Evolutionary conservation across 2,113 vertebrate genomes (phyloP), one percentile per base, ranked within the genome.

Genomic region (Panurus biarmicus): DNA sequence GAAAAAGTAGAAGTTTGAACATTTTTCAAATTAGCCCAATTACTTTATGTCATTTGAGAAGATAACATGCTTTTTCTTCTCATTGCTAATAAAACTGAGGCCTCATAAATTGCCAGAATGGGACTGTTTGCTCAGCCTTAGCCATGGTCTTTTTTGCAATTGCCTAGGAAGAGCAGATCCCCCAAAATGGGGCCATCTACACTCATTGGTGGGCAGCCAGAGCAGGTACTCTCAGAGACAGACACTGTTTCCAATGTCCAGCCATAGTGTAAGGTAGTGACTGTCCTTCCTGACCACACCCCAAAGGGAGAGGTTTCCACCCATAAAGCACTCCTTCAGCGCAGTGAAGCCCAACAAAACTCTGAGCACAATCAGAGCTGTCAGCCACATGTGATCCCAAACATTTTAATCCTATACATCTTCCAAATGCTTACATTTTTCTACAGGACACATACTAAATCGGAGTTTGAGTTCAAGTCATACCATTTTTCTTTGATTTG

Each of bases 211-310:
- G 28, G 23, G 20, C 11, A 80, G 24, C 4, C 28, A 36, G 24
- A 26, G 25, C n/a, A 74, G n/a, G 44, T 15, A 25, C 40, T 40
- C 4, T 26, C 35, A 28, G 2, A 38, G 24, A 15, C 11, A 42
- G 25, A 20, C 9, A 33, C 14, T 1, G 0, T 51, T 91, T 75
- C 19, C 33, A 24, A 2, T 19, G 20, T 51, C n/a, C 4, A 3
- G 12, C 10, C 28, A 25, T 20, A 66, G 9, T 0, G 0, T 14
- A 38, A 57, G 0, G 0, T 11, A 17, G 7, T 4, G 2, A 29
- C 24, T 36, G 3, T 31, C 61, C 70, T 70, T 40, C 35, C 23
- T 1, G 2, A 45, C 42, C 0, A 0, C 14, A 23, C 54, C 33
- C 19, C 23, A 51, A 24, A 21, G 22, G 7, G 6, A 53, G 19